Percentiles rank a stretch among this genome's conserved stretches.
phyloP scores from a whole-genome alignment of 92 coral and sea anemone species.

The Epizoanthus fatuus region DNA sequence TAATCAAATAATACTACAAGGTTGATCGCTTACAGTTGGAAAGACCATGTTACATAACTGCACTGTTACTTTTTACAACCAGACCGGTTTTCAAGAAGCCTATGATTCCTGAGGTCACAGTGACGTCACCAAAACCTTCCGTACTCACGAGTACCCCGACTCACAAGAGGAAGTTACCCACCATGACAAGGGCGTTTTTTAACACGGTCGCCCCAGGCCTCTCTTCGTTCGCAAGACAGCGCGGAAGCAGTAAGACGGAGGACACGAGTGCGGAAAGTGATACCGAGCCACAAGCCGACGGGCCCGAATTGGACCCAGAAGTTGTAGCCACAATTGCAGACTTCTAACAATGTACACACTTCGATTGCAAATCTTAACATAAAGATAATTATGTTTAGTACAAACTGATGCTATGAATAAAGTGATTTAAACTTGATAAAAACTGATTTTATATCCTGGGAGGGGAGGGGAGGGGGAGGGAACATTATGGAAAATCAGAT shows the following conservation, averaged over 20 bases:
- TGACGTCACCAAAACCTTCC: slow-evolving; percentile 34
- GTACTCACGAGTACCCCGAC: slow-evolving; percentile 27
- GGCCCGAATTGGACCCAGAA: slow-evolving; percentile 75
- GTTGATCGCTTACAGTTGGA: no score
- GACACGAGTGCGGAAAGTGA: slow-evolving; percentile 37
- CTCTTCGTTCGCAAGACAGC: slow-evolving; percentile 71
- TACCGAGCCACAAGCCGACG: slow-evolving; percentile 9
- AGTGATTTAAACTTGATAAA: no score
- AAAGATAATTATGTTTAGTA: no score
- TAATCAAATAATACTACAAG: no score
- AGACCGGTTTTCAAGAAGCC: slow-evolving; percentile 37
- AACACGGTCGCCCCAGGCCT: slow-evolving; percentile 88
- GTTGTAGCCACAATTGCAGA: slow-evolving; percentile 84
- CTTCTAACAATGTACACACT: slow-evolving; percentile 40
- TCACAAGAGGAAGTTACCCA: slow-evolving; percentile 49
- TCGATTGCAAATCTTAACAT: no score
- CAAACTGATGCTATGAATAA: no score
- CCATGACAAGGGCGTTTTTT: slow-evolving; percentile 79
- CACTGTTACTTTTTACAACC: no score
- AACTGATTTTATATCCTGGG: no score
- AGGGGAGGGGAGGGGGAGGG: no score
- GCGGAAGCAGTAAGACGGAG: background rate
- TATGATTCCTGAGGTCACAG: slow-evolving; percentile 16
- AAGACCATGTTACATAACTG: no score
- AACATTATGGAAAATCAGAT: no score